phyloP scores from a whole-genome alignment of 1,140 invertebrate genomes.

The Nixonia krombeini region DNA sequence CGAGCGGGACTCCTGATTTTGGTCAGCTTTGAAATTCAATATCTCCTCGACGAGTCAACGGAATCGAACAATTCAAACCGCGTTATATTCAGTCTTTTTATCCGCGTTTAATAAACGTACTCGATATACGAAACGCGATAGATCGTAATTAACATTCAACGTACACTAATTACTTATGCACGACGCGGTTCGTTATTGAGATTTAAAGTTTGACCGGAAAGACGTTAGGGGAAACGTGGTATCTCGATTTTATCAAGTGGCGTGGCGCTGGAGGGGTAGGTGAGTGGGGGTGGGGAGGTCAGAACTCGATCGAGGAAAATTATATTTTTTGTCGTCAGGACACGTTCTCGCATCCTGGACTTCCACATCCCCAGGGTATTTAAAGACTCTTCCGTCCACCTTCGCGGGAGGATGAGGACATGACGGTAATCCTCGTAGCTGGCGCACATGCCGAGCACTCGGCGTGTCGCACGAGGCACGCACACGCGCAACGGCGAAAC shows the following conservation, averaged over 20 bases:
- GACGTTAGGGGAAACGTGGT: background rate
- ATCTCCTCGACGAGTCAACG: too few species aligned
- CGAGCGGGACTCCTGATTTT: too few species aligned
- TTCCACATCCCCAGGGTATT: conserved; percentile 68
- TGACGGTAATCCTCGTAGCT: conserved; percentile 65
- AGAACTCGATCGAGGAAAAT: conserved; percentile 56
- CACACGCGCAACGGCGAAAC: conserved; percentile 42
- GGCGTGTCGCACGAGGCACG: conserved; percentile 21
- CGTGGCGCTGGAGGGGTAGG: background rate
- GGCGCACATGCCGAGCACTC: conserved; percentile 51
- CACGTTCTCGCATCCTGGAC: conserved; percentile 63
- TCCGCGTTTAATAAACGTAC: too few species aligned
- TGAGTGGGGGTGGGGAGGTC: conserved; percentile 20
- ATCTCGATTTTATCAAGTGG: background rate
- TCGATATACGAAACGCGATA: too few species aligned
- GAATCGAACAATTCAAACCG: too few species aligned
- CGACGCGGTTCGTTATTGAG: too few species aligned
- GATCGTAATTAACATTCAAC: too few species aligned
- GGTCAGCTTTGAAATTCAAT: too few species aligned
- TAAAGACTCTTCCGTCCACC: conserved; percentile 67
- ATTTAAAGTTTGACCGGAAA: background rate
- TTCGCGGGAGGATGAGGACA: conserved; percentile 53
- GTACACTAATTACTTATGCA: too few species aligned
- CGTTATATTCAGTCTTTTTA: too few species aligned
- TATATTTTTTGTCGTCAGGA: conserved; percentile 68